Evolutionary conservation across 30 jellyfish, hydroid and myxozoan species (phyloP).

Genomic region (Cassiopea andromeda): DNA sequence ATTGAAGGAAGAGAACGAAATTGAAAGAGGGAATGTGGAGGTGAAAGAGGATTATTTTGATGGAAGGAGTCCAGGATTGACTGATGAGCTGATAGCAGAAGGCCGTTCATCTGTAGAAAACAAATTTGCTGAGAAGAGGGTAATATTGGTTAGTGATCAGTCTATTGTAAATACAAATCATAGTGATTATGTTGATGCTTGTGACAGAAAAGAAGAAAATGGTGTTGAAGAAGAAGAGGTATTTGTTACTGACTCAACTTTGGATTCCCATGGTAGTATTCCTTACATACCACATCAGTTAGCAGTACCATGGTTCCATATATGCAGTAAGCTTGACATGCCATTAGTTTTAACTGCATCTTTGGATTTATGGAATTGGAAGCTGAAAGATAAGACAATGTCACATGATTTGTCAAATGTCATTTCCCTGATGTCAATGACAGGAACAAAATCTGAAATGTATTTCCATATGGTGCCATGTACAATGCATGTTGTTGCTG

Average conservation of each 20-base stretch:
- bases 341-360: constrained; percentile 60
- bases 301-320: constrained; percentile 51
- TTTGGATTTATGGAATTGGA: constrained; percentile 62
- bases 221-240: not conserved
- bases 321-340: constrained; percentile 42
- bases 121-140: no score
- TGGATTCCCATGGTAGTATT: not conserved
- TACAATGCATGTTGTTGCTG: constrained; percentile 62
- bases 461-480: constrained; percentile 72
- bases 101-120: no score
- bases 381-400: constrained; percentile 11
- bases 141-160: no score
- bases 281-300: constrained; percentile 34
- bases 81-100: no score
- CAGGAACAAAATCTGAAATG: constrained; percentile 49
- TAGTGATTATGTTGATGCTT: not conserved
- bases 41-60: not conserved
- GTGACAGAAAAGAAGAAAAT: not conserved
- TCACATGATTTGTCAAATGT: constrained; percentile 26
- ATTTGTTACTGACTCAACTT: no score
- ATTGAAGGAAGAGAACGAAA: not conserved
- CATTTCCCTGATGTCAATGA: constrained; percentile 13
- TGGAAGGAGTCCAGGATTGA: not conserved
- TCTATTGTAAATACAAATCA: not conserved
- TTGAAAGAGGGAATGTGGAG: not conserved